Evolutionary conservation across 1,140 invertebrate species (phyloP), one percentile per base, ranked within the genome.

Genomic region (Hesperophylax magnus): DNA sequence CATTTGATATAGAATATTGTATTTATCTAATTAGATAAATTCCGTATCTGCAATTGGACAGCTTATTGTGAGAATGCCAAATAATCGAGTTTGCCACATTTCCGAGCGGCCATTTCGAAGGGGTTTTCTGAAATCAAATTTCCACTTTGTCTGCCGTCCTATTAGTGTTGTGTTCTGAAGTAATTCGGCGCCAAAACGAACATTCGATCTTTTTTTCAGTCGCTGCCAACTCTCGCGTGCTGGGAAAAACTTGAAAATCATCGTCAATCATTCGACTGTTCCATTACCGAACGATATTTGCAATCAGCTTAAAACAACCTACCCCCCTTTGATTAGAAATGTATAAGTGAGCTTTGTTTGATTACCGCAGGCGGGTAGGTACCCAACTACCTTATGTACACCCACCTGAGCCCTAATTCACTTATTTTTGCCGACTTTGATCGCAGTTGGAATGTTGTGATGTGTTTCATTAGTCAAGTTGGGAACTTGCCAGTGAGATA

Each of bases 201-300:
- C 56, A 77, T 60, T 77, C 18, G 27, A 39, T 77, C 24, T 31
- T 75, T 75, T 56, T 24, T 72, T 47, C 63, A 18, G 27, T 22
- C 65, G 39, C 69, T 31, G 24, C 17, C 72, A 18, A 27, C 24
- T 58, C 75, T 63, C 56, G 75, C 56, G 75, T 77, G 75, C 58
- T 20, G 58, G n/a, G 56, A 53, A 60, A 75, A 77, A 61, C 56
- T 77, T 63, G 31, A 39, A 27, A 75, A 77, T 77, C 56, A 63
- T 61, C 75, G 75, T 77, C 56, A 77, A 77, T 77, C 75, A 77
- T 24, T 47, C 75, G 18, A 18, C 75, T 27, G 75, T 63, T 77
- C 75, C 75, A 77, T 77, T 77, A 75, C 72, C 18, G 39, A 75
- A 39, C 56, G 54, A 77, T 77, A 77, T 77, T 77, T 63, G 75